phyloP scores from a whole-genome alignment of 2,888 invertebrate species.

The Perizoma affinitatum region DNA sequence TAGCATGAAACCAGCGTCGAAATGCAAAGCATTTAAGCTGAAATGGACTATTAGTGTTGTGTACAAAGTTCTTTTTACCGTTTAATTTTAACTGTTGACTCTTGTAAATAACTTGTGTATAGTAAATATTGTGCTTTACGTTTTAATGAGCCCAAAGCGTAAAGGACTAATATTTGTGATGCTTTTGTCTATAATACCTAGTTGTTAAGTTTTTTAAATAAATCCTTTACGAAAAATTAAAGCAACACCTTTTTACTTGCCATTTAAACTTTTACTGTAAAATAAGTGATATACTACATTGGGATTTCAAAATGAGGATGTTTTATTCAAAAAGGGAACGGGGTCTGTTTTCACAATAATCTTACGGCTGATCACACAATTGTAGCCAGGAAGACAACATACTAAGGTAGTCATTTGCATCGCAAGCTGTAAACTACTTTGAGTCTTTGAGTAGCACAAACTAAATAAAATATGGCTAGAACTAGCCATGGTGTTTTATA shows the following conservation, averaged over 20 bases:
- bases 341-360: too few species aligned
- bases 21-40: slow-evolving; percentile 70
- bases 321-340: too few species aligned
- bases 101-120: slow-evolving; percentile 40
- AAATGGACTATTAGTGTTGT: slow-evolving; percentile 48
- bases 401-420: too few species aligned
- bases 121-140: slow-evolving; percentile 63
- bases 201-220: slow-evolving; percentile 55
- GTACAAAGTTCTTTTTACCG: slow-evolving; percentile 65
- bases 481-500: too few species aligned
- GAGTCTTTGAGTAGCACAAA: too few species aligned
- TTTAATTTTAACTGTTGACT: slow-evolving; percentile 36
- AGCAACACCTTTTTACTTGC: not conserved
- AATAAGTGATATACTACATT: too few species aligned
- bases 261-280: too few species aligned
- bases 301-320: too few species aligned
- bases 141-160: slow-evolving; percentile 81
- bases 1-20: slow-evolving; percentile 73
- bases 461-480: too few species aligned
- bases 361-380: too few species aligned
- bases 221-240: slow-evolving; percentile 34
- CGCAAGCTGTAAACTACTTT: too few species aligned
- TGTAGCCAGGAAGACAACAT: too few species aligned
- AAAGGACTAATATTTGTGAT: slow-evolving; percentile 57
- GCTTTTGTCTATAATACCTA: slow-evolving; percentile 45